Evolutionary conservation across 2,888 invertebrate genomes (phyloP), one percentile per base, ranked within the genome.

Genomic region (Dolomedes plantarius): DNA sequence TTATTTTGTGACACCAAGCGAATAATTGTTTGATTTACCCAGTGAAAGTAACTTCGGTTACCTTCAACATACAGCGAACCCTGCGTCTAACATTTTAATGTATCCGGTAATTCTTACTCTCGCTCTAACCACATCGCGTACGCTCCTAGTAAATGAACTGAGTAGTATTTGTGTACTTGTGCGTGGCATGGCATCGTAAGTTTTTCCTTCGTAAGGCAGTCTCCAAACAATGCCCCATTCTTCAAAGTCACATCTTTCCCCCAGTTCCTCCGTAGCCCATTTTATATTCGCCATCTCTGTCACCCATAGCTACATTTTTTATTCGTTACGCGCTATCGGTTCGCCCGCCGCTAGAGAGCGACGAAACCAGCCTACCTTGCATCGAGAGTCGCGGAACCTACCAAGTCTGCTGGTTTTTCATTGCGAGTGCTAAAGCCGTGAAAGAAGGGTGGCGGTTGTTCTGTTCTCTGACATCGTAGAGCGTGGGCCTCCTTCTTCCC

Each of bases 231-330:
- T 56, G 56, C 23, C 19, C 56, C 56, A 56, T 56, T 23, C 23
- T 23, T 56, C 56, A 56, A 46, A 46, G 16, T 23, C 56, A 1
- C 56, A 56, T 56, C 5, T 56, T 2, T 56, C 23, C 56, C 56
- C 56, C 56, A 19, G 23, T 19, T 56, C 11, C 56, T 23, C 23
- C 56, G 56, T 19, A 23, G 23, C 56, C 56, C 56, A 19, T 23
- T 56, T 56, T 36, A 7, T 6, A 56, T 56, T 23, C 23, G 19
- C 3, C 56, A 56, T 56, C 56, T 23, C 23, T 56, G 19, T 56
- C 56, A 56, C 56, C 56, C 56, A 23, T 56, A 56, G 56, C 23
- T 56, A 56, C 56, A 56, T 56, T 56, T 56, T 56, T 56, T 56
- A 56, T 56, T 56, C 56, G 56, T 56, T 56, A 56, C 56, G 23